Evolutionary conservation across 2,113 vertebrate genomes (phyloP), one percentile per base, ranked within the genome.

Genomic region (Tenrec ecaudatus): DNA sequence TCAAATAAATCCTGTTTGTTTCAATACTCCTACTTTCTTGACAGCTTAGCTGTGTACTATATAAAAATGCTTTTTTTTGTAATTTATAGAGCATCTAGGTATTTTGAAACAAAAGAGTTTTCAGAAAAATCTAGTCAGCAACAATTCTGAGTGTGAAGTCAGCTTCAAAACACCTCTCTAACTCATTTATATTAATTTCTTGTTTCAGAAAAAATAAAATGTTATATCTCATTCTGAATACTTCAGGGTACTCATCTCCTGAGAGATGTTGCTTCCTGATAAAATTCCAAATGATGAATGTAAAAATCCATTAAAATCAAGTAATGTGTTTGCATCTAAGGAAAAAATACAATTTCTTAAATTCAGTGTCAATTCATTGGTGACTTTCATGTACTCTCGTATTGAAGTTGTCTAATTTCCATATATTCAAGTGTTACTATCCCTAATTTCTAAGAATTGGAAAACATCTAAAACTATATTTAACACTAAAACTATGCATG

Each of bases 151-250:
- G 88, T 88, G n/a, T 79, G 33, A 91, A 91, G 27, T 60, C 80
- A 85, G 84, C 47, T 75, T 82, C 75, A 93, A 92, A 88, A 53
- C 47, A 53, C 4, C 47, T 53, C 47, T 53, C 3, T 85, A 95
- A 84, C 23, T 92, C 16, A 47, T 81, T 92, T 90, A 77, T 31
- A 82, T 77, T 85, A 91, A 93, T 78, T 87, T 87, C 4, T 36
- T 78, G 19, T 47, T 82, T 58, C 85, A 57, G 29, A 53, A 76
- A 91, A 89, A 88, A 76, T 33, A 23, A 84, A 77, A 83, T 78
- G 31, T 43, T 31, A 5, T 20, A 84, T 76, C 36, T 93, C 90
- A 40, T 88, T 88, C 66, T 92, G 64, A 91, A 83, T 69, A 77
- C 27, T 66, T 64, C 1, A 77, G 27, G 11, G 38, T 58, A 69